These are phyloP conservation scores for Piscicola geometra DNA, from an alignment of 2,888 invertebrate species.

Conservation along the genomic window DNA sequence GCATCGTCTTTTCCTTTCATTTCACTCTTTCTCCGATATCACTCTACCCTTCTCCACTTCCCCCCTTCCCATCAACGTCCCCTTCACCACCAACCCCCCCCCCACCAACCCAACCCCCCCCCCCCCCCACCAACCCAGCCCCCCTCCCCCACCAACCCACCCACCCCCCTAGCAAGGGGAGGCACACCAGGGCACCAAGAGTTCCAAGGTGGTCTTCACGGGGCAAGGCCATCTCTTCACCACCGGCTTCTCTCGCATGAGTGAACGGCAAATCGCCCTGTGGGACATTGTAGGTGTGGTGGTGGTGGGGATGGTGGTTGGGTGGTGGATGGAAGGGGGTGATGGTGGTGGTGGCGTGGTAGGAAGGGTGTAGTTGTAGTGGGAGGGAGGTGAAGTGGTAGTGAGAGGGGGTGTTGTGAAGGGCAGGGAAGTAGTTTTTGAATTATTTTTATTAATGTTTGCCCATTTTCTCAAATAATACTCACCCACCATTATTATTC, in stretches of 20 bases:
- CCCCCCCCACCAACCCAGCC: not conserved
- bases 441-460: too few relatives aligned
- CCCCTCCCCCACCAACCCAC: not conserved
- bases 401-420: too few relatives aligned
- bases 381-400: not conserved
- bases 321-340: not conserved
- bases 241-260: constrained; percentile 55
- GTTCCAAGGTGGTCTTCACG: constrained; percentile 52
- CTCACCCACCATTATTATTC: too few relatives aligned
- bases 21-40: too few relatives aligned
- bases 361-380: not conserved
- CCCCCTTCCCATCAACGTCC: not conserved
- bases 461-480: too few relatives aligned
- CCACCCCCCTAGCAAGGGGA: constrained; percentile 46
- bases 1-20: too few relatives aligned
- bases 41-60: too few relatives aligned
- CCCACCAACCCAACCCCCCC: not conserved
- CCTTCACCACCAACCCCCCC: not conserved
- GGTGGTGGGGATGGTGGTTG: not conserved
- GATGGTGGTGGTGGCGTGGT: not conserved
- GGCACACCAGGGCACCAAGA: constrained; percentile 49
- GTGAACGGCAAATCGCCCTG: constrained; percentile 56
- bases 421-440: too few relatives aligned
- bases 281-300: constrained; percentile 57
- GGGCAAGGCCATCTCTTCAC: constrained; percentile 53